phyloP scores from a whole-genome alignment of 2,113 vertebrate species.

The Mohoua ochrocephala region DNA sequence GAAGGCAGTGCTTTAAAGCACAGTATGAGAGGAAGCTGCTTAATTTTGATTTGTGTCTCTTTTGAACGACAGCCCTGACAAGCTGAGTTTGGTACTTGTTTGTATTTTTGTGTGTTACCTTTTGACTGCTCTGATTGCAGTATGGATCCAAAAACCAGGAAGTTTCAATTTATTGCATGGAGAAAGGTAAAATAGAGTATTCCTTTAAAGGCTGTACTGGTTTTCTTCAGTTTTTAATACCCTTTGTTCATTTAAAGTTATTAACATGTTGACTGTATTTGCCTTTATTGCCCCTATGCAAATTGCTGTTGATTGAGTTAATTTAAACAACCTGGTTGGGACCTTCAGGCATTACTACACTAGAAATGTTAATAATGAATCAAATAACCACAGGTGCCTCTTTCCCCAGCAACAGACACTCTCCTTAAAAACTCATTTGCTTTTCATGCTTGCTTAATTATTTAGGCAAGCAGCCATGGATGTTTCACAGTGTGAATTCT shows the following conservation, averaged over 20 bases:
- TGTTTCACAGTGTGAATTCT: slow-evolving; percentile 54
- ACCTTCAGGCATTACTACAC: slow-evolving; percentile 43
- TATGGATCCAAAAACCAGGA: not conserved
- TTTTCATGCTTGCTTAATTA: slow-evolving; percentile 67
- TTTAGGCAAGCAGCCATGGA: slow-evolving; percentile 63
- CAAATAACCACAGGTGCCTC: slow-evolving; percentile 67
- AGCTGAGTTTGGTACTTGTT: not conserved
- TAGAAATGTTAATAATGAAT: slow-evolving; percentile 63
- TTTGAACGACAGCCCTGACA: not conserved
- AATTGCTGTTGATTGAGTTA: slow-evolving; percentile 57
- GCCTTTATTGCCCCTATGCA: slow-evolving; percentile 59
- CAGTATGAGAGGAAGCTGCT: not conserved
- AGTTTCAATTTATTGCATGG: not conserved
- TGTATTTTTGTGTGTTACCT: not conserved
- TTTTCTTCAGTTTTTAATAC: slow-evolving; percentile 19
- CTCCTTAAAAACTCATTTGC: slow-evolving; percentile 67
- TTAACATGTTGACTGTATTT: slow-evolving; percentile 43
- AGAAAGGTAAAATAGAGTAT: not conserved
- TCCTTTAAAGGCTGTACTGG: not conserved
- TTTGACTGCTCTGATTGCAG: not conserved
- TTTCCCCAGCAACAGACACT: slow-evolving; percentile 61
- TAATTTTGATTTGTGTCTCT: not conserved
- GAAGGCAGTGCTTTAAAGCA: not conserved
- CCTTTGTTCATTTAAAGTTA: slow-evolving; percentile 27
- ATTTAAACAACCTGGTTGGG: slow-evolving; percentile 64